Percentiles rank a stretch among this genome's conserved stretches.
Evolutionary conservation across 1,140 invertebrate species (phyloP).

Genomic region (Drosophila sp.): DNA sequence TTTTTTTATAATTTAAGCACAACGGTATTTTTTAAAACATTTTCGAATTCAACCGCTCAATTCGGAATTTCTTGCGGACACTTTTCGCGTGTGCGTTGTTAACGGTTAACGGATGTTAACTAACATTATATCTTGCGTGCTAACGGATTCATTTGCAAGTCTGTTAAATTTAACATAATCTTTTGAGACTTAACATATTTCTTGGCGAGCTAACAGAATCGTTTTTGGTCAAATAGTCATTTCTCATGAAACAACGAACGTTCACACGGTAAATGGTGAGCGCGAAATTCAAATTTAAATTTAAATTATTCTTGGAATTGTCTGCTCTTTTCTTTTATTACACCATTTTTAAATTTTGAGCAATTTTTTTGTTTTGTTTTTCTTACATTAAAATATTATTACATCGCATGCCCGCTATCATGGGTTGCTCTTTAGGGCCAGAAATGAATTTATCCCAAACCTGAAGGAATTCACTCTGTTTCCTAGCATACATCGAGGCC

Average conservation of each 20-base stretch:
- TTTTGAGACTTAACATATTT: neutral
- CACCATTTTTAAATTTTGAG: conserved; percentile 14
- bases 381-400: conserved; percentile 44
- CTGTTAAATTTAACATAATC: neutral
- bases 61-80: conserved; percentile 10
- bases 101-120: conserved; percentile 11
- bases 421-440: conserved; percentile 30
- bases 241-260: neutral
- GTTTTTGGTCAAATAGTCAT: neutral
- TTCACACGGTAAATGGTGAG: neutral
- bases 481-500: neutral
- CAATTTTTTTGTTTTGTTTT: neutral
- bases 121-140: neutral
- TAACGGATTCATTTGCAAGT: neutral
- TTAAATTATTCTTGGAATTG: neutral
- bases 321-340: neutral
- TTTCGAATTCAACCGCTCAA: conserved; percentile 10
- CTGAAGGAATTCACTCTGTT: conserved; percentile 53
- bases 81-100: conserved; percentile 12
- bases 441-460: conserved; percentile 46
- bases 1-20: neutral
- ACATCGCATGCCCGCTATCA: conserved; percentile 29
- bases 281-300: neutral
- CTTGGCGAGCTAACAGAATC: neutral
- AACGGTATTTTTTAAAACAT: conserved; percentile 9